phyloP scores from a whole-genome alignment of 2,797 vertebrate genomes.

The Notoglanidium macrostoma region DNA sequence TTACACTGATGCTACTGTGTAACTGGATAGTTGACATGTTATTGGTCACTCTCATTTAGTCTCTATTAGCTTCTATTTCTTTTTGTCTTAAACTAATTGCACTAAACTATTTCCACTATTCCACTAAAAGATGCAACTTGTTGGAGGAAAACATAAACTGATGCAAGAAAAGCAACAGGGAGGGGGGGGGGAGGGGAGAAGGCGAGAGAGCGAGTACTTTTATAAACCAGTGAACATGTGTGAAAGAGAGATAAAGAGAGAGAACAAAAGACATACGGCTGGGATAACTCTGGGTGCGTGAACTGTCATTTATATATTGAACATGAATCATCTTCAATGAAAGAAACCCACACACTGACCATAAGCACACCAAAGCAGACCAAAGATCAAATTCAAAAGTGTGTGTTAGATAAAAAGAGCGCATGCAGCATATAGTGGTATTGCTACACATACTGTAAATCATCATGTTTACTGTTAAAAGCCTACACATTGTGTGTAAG shows the following conservation, averaged over 20 bases:
- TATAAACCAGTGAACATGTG: background rate
- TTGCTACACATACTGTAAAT: background rate
- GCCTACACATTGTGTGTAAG: background rate
- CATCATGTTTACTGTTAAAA: background rate
- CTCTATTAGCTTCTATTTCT: background rate
- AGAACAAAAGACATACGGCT: constrained; percentile 3
- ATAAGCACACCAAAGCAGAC: constrained; percentile 16
- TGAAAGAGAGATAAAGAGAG: constrained; percentile 19
- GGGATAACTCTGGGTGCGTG: background rate
- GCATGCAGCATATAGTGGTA: background rate
- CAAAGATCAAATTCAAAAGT: constrained; percentile 9
- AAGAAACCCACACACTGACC: constrained; percentile 4
- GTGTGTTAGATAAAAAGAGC: background rate
- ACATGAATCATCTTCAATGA: constrained; percentile 23
- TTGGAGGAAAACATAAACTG: background rate
- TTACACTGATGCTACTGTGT: background rate
- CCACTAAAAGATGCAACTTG: background rate
- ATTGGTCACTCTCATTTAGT: background rate
- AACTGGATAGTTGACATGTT: background rate
- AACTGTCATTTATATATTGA: constrained; percentile 26
- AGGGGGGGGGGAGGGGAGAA: no score
- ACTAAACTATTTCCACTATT: background rate
- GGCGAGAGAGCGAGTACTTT: background rate
- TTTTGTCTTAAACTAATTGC: background rate
- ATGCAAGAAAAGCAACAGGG: background rate